Evolutionary conservation across 2,888 invertebrate genomes (phyloP), one percentile per base, ranked within the genome.

Genomic region (Auanema sp.): DNA sequence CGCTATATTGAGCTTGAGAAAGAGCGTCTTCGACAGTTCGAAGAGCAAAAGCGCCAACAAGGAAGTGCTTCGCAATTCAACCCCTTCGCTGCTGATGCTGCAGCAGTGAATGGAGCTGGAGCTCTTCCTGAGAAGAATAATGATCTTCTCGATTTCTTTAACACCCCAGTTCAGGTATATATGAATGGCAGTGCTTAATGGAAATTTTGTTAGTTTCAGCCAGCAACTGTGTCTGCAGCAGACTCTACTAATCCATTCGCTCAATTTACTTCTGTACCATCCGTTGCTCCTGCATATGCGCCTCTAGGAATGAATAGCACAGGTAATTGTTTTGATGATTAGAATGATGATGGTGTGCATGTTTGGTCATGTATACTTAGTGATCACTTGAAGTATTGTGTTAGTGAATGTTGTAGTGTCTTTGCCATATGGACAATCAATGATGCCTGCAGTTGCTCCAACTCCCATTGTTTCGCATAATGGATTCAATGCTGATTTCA

Each of bases 1-100:
- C 43, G 65, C 21, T 92, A 90, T 44, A 86, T 98, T 66, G 95
- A 95, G 33, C 95, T 97, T 84, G 97, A 98, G 85, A 94, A 95
- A 85, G 93, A 93, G 25, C 92, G 92, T 61, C 90, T 97, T 89
- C 65, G 77, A 12, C 78, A 80, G 61, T 79, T 78, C 60, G 80
- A 81, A 44, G 75, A 78, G 50, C 74, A 81, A 56, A 79, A 60
- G 55, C 72, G 68, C 16, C 60, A 60, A 16, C 60, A 62, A 33
- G 62, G 60, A 47, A 10, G 47, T 6, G 51, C 55, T 8, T 60
- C 60, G 2, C 60, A 60, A 42, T 60, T 57, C 57, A 75, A 70
- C 66, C 70, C 68, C 12, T 77, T 77, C 50, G 74, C 78, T n/a
- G 66, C 65, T 14, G 78, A 77, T 56, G 75, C 69, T 11, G 58